Conservation (phyloP, 2,797 vertebrate genomes). For the Helicolenus hilgendorfi region DNA sequence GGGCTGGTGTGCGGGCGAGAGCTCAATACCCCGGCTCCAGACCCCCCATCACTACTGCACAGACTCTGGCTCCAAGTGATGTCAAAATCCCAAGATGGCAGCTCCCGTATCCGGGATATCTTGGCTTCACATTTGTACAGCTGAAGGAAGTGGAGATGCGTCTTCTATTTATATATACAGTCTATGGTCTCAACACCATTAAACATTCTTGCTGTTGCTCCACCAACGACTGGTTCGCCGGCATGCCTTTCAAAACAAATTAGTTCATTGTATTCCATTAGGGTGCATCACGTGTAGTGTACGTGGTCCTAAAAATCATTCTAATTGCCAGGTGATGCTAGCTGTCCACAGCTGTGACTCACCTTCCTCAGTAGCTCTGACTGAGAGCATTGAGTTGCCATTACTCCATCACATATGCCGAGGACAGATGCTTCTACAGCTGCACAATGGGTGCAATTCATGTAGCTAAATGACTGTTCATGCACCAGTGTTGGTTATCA, state of each 20-base stretch:
- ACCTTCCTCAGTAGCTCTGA: slow-evolving; percentile 59
- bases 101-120: background rate
- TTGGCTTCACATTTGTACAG: background rate
- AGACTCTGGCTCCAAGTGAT: background rate
- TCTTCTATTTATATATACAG: background rate
- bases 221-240: background rate
- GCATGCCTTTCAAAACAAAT: slow-evolving; percentile 24
- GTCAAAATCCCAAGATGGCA: background rate
- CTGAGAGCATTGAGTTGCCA: slow-evolving; percentile 67
- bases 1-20: background rate
- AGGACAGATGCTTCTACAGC: slow-evolving; percentile 63
- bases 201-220: background rate
- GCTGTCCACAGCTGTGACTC: slow-evolving; percentile 70
- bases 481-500: slow-evolving; percentile 30
- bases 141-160: background rate
- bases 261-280: slow-evolving; percentile 41
- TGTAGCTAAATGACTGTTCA: slow-evolving; percentile 34
- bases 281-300: slow-evolving; percentile 25
- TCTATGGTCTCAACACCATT: background rate
- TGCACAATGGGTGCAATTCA: slow-evolving; percentile 46
- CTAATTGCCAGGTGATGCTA: slow-evolving; percentile 58
- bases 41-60: background rate
- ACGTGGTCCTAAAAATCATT: slow-evolving; percentile 31
- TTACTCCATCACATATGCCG: slow-evolving; percentile 62
- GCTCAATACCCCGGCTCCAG: background rate